Percentiles rank a stretch among this genome's conserved stretches.
phyloP scores from a whole-genome alignment of 2,888 invertebrate genomes.

The Isotomurus palustris region DNA sequence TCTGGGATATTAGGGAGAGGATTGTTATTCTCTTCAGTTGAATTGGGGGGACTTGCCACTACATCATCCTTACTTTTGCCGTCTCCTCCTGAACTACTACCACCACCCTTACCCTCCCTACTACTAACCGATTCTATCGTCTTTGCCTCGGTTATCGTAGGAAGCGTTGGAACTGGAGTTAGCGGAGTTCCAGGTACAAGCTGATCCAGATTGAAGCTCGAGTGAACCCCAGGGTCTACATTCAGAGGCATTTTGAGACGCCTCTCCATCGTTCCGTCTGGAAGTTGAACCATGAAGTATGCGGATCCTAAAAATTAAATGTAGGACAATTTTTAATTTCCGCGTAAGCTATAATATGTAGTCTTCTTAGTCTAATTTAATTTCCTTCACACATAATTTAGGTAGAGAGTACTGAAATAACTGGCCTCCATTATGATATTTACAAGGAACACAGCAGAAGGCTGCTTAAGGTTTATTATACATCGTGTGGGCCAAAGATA shows the following conservation, averaged over 20 bases:
- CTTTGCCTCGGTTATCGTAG: slow-evolving; percentile 78
- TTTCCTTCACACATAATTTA: too few species aligned
- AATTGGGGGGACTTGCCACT: slow-evolving; percentile 13
- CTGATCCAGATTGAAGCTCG: slow-evolving; percentile 77
- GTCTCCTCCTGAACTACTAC: not conserved
- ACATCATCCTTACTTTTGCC: slow-evolving; percentile 1
- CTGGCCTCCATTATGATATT: too few species aligned
- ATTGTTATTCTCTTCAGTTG: slow-evolving; percentile 20
- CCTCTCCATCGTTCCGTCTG: slow-evolving; percentile 86
- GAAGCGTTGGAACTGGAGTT: slow-evolving; percentile 75
- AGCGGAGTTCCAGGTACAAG: slow-evolving; percentile 68
- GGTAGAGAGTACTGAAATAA: too few species aligned
- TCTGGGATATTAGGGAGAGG: slow-evolving; percentile 39
- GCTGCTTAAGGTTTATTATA: too few species aligned
- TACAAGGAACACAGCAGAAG: too few species aligned
- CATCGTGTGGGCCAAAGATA: too few species aligned
- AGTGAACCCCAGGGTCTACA: slow-evolving; percentile 89
- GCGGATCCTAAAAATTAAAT: slow-evolving; percentile 54
- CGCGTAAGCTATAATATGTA: too few species aligned
- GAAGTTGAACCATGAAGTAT: slow-evolving; percentile 79
- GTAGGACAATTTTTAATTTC: too few species aligned
- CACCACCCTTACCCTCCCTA: not conserved
- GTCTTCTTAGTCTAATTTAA: too few species aligned
- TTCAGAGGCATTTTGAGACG: slow-evolving; percentile 85
- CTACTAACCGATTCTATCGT: slow-evolving; percentile 55